These are phyloP conservation scores for Poeciliopsis turrubarensis DNA, from an alignment of 2,113 vertebrate genomes.

Conservation along the genomic window DNA sequence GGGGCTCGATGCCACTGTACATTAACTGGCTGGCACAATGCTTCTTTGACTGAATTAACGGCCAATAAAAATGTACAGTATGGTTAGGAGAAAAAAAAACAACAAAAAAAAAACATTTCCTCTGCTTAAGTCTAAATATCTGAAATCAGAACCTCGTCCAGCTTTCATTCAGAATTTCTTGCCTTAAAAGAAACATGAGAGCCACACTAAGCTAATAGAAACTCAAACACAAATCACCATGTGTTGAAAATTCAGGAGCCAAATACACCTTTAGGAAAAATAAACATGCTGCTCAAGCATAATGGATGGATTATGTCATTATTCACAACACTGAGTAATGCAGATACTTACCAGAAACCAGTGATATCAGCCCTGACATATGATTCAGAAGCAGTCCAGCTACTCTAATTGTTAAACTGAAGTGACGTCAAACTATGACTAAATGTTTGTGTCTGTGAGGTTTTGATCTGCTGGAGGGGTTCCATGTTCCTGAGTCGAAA, in stretches of 20 bases:
- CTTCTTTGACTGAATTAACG: background rate
- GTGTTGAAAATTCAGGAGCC: conserved; percentile 30
- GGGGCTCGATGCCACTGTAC: background rate
- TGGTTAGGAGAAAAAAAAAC: background rate
- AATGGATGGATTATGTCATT: conserved; percentile 25
- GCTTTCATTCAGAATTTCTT: conserved; percentile 2
- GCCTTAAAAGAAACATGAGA: conserved; percentile 9
- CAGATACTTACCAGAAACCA: background rate
- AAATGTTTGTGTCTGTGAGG: conserved; percentile 55
- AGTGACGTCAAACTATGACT: conserved; percentile 29
- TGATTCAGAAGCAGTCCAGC: conserved; percentile 21
- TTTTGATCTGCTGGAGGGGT: conserved; percentile 80
- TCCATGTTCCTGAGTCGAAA: conserved; percentile 64
- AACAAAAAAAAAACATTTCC: background rate
- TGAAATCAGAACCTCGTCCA: conserved; percentile 11
- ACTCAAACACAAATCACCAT: conserved; percentile 15
- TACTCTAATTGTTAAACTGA: conserved; percentile 10
- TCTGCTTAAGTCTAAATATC: background rate
- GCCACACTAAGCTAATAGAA: conserved; percentile 31
- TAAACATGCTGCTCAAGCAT: conserved; percentile 11
- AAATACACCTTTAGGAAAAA: conserved; percentile 33
- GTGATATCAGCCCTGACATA: conserved; percentile 25
- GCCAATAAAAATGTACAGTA: background rate
- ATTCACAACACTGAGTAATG: conserved; percentile 30
- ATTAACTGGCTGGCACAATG: background rate